A percentile compares a stretch with the other conserved stretches of the same genome.
These are phyloP conservation scores for Solenopsis invicta DNA, from an alignment of 1,140 invertebrate genomes.

Conservation along the genomic window DNA sequence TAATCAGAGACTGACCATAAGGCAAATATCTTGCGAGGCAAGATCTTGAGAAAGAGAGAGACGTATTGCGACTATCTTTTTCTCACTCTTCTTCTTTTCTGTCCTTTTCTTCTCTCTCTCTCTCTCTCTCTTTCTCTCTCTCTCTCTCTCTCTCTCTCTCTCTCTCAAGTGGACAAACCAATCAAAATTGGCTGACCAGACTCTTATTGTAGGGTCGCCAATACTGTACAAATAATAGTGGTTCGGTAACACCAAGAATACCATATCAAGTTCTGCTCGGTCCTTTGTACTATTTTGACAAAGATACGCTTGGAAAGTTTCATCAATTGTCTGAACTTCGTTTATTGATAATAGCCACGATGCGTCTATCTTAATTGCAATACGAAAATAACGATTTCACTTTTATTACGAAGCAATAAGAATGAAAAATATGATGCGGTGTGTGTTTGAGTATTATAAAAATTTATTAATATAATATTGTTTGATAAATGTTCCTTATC, in stretches of 20 bases:
- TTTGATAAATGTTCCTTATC: background rate
- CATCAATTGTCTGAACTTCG: slow-evolving; percentile 90
- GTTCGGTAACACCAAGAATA: slow-evolving; percentile 89
- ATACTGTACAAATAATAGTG: slow-evolving; percentile 82
- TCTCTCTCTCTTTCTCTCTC: too few species aligned
- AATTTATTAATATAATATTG: background rate
- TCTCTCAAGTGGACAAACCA: too few species aligned
- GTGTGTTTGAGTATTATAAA: too few species aligned
- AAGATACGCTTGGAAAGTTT: slow-evolving; percentile 91
- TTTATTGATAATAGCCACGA: slow-evolving; percentile 94
- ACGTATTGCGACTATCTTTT: too few species aligned
- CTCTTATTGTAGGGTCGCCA: too few species aligned
- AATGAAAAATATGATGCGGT: background rate
- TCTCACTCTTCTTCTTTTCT: too few species aligned
- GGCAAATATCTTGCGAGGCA: too few species aligned
- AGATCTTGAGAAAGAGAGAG: too few species aligned
- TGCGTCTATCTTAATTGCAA: slow-evolving; percentile 97
- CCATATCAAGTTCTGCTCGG: slow-evolving; percentile 81
- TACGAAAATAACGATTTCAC: background rate
- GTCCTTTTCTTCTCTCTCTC: too few species aligned
- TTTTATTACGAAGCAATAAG: background rate
- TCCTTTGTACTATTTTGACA: slow-evolving; percentile 87
- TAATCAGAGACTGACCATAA: too few species aligned
- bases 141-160: too few species aligned
- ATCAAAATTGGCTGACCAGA: too few species aligned